A percentile compares a stretch with the other conserved stretches of the same genome.
Evolutionary conservation across 1,140 invertebrate genomes (phyloP).

Genomic region (Drosophila bocqueti): DNA sequence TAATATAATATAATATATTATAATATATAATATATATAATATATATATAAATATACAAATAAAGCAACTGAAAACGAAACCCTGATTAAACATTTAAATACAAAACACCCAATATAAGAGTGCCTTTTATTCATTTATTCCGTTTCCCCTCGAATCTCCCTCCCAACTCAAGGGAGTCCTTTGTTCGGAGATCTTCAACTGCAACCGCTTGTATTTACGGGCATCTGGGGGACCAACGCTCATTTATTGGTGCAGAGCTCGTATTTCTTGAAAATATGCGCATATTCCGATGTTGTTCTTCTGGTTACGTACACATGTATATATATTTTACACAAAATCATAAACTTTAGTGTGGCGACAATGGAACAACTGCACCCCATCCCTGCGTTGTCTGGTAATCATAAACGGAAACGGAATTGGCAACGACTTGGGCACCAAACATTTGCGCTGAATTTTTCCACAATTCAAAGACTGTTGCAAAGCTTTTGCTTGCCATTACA

Average conservation of each 20-base stretch:
- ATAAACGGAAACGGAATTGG: constrained; percentile 40
- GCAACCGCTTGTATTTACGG: constrained; percentile 34
- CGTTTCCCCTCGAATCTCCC: neutral
- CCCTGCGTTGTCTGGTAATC: constrained; percentile 12
- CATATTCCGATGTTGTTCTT: constrained; percentile 12
- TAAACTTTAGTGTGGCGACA: constrained; percentile 25
- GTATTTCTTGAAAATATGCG: constrained; percentile 25
- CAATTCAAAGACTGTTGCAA: constrained; percentile 6
- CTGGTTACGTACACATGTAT: neutral
- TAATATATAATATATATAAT: too few species aligned
- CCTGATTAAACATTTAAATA: neutral
- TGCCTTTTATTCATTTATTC: constrained; percentile 1
- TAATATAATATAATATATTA: too few species aligned
- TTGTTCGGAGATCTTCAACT: constrained; percentile 19
- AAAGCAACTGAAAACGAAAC: neutral
- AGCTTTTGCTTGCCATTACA: neutral
- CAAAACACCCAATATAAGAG: neutral
- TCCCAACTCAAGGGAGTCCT: neutral
- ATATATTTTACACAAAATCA: constrained; percentile 20
- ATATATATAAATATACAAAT: neutral
- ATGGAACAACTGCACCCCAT: neutral
- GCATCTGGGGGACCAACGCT: constrained; percentile 1
- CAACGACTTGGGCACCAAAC: constrained; percentile 29
- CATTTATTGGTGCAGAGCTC: constrained; percentile 18
- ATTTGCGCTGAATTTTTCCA: neutral